phyloP scores from a whole-genome alignment of 2,888 invertebrate species.

The Apamea crenata region DNA sequence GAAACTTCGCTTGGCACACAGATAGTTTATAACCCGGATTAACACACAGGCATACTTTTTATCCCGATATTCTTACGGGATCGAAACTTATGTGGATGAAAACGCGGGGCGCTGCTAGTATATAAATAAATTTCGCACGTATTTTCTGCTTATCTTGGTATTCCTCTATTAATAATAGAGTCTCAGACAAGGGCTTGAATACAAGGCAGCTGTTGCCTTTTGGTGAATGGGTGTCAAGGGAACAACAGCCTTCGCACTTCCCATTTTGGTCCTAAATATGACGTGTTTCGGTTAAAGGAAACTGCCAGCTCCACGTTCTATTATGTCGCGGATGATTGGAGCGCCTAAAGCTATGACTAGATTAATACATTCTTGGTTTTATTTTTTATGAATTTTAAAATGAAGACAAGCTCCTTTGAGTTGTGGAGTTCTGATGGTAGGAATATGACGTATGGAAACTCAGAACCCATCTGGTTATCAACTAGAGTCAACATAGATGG shows the following conservation, averaged over 20 bases:
- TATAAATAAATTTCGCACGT: neutral
- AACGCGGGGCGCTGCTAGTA: no score
- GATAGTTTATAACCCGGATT: no score
- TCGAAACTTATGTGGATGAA: no score
- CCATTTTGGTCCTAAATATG: slow-evolving; percentile 28
- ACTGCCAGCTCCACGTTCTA: slow-evolving; percentile 57
- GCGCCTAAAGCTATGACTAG: slow-evolving; percentile 21
- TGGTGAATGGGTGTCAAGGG: slow-evolving; percentile 23
- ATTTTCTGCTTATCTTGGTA: neutral
- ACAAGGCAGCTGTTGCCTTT: slow-evolving; percentile 9
- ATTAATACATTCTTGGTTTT: slow-evolving; percentile 13
- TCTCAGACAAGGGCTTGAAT: neutral
- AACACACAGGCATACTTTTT: no score
- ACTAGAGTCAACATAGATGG: no score
- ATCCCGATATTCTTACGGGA: no score
- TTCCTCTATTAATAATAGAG: neutral
- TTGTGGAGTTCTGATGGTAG: neutral
- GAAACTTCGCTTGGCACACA: no score
- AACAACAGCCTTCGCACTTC: slow-evolving; percentile 21
- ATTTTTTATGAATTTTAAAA: no score
- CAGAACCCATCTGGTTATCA: neutral
- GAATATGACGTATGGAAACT: neutral
- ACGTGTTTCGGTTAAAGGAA: slow-evolving; percentile 59
- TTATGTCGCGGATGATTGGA: slow-evolving; percentile 61
- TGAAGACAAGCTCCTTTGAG: neutral